A percentile compares a stretch with the other conserved stretches of the same genome.
phyloP scores from a whole-genome alignment of 2,888 invertebrate species.

The Blastobasis lacticolella region DNA sequence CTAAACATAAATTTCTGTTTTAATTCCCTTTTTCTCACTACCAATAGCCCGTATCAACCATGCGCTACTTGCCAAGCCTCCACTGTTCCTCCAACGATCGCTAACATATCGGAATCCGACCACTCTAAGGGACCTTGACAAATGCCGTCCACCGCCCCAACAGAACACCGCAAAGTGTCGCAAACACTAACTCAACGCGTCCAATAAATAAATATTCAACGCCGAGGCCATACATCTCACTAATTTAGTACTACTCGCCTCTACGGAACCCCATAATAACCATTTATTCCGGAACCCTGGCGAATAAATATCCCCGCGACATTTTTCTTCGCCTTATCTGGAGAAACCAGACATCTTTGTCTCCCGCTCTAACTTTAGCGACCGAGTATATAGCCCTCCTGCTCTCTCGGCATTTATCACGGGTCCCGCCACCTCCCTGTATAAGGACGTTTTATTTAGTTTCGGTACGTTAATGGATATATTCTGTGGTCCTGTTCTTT shows the following conservation, averaged over 20 bases:
- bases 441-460: constrained; percentile 65
- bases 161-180: constrained; percentile 6
- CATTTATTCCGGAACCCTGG: constrained; percentile 56
- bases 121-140: neutral
- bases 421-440: constrained; percentile 35
- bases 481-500: constrained; percentile 45
- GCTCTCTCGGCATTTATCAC: constrained; percentile 43
- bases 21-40: too few relatives aligned
- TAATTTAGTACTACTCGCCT: constrained; percentile 52
- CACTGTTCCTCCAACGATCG: neutral
- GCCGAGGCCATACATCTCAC: constrained; percentile 59
- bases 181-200: constrained; percentile 41
- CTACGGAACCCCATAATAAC: constrained; percentile 63
- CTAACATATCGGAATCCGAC: neutral
- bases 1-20: too few relatives aligned
- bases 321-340: constrained; percentile 71
- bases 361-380: constrained; percentile 24
- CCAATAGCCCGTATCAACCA: neutral
- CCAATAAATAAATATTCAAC: constrained; percentile 69
- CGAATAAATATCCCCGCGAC: constrained; percentile 64
- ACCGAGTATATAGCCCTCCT: constrained; percentile 23
- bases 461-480: constrained; percentile 65
- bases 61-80: neutral
- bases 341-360: constrained; percentile 47
- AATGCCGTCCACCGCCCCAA: neutral